phyloP scores from a whole-genome alignment of 2,113 vertebrate species.

The Naja naja region DNA sequence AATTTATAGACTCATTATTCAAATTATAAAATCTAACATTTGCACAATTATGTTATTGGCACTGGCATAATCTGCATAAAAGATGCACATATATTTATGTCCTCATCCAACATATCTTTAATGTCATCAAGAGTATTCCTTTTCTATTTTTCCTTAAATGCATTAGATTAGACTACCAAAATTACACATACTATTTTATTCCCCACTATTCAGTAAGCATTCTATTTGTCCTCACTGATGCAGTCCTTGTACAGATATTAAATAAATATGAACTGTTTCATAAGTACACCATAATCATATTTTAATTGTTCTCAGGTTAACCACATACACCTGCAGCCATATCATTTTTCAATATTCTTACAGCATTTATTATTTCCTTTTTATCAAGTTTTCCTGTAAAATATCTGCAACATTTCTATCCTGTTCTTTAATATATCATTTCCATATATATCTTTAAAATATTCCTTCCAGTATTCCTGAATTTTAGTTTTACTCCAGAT shows the following conservation, averaged over 20 bases:
- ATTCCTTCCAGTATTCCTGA: not conserved
- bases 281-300: not conserved
- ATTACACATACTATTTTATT: not conserved
- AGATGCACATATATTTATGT: not conserved
- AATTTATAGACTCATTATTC: not conserved
- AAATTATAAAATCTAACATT: not conserved
- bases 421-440: not conserved
- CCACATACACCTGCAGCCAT: not conserved
- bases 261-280: not conserved
- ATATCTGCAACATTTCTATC: not conserved
- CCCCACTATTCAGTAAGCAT: not conserved
- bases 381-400: not conserved
- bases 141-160: not conserved
- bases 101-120: not conserved
- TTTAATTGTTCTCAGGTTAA: not conserved
- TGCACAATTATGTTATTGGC: not conserved
- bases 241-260: not conserved
- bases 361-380: not conserved
- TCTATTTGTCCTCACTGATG: not conserved
- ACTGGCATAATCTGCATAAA: not conserved
- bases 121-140: not conserved
- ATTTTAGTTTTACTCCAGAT: not conserved
- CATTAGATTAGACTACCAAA: not conserved
- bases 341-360: not conserved
- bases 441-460: not conserved